Base-by-base conservation (phyloP, 2,797 vertebrate genomes). In the Parauchenoglanis ngamensis region DNA sequence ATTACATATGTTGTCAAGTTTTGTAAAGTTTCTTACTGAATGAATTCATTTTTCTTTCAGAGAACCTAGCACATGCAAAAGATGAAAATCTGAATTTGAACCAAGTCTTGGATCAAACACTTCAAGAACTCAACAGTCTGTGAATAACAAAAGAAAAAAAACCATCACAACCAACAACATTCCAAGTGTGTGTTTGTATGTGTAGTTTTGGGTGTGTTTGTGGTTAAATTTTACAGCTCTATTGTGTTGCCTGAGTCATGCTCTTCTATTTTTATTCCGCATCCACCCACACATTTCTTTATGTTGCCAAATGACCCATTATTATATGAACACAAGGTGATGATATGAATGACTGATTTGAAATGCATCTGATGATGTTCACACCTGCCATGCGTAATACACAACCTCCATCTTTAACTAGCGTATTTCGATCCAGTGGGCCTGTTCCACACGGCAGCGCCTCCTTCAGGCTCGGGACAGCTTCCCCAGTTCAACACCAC, bases 61-160 rank as follows among this genome's bases (percentile, higher is more conserved):
- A 97, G 90, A 95, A 91, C 90, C 92, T 98, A 57, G 93, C 96
- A 21, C 89, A 93, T 21, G 97, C 96, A 0, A 99, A 98, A 93
- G 96, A 97, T 87, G 96, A 97, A 92, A 98, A 98, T 84, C 0
- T 97, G 95, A 96, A 93, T 86, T 94, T 98, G 94, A 95, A 97
- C 35, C 96, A 97, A 93, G 96, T 97, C 90, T 94, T 99, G 96
- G 97, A 98, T 90, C 97, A 98, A 94, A 99, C 97, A 0, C 94
- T 99, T 93, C 97, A 96, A 0, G 97, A 98, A 92, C 97, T 98
- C 86, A 97, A 94, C 93, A 96, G 95, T 96, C 97, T 98, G 96
- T 99, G 94, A 97, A 92, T 54, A 75, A 17, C 0, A 40, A n/a
- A 56, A 15, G 49, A 57, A 63, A 88, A 88, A 63, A 87, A 86